Evolutionary conservation across 2,888 invertebrate genomes (phyloP), one percentile per base, ranked within the genome.

Genomic region (Cryptophagus acutangulus): DNA sequence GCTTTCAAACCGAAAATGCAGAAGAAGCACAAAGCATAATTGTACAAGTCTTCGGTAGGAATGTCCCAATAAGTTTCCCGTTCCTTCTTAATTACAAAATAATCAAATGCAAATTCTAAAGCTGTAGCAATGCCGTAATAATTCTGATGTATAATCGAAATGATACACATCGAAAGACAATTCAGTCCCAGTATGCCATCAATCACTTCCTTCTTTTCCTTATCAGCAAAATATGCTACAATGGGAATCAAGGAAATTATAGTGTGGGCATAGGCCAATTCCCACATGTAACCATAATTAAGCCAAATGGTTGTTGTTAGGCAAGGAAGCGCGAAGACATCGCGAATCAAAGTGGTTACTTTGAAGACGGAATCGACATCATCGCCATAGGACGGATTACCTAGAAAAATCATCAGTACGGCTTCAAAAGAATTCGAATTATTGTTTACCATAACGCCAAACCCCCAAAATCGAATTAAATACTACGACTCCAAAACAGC

Each of bases 11-110:
- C 55, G 51, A 69, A 70, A 45, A 55, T 61, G 34, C 61, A 43
- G 52, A 64, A 68, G 50, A 70, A 69, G 48, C 67, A 66, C 45
- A 67, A 51, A 17, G 65, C 65, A 51, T 67, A 66, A 48, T 68
- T 69, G 41, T 60, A 65, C 43, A 70, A 56, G 54, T 69, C 68
- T 46, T 60, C 54, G 42, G 60, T 50, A 31, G 69, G 66, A 45
- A 67, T 54, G 26, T 65, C 61, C 29, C 59, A 54, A 16, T 57
- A 51, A 17, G 54, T 49, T 26, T 58, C 54, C 3, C 25, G 17
- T 13, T 17, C 17, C 4, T 26, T 29, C 14, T 24, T 18, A 17
- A 17, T 14, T 12, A 13, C 43, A 36, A 45, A 41, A 18, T 33
- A 31, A 12, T 38, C 28, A 33, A 34, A 38, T 36, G 36, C 36